phyloP scores from a whole-genome alignment of 53 echinoderm and acorn worm genomes.

The Crossaster papposus region DNA sequence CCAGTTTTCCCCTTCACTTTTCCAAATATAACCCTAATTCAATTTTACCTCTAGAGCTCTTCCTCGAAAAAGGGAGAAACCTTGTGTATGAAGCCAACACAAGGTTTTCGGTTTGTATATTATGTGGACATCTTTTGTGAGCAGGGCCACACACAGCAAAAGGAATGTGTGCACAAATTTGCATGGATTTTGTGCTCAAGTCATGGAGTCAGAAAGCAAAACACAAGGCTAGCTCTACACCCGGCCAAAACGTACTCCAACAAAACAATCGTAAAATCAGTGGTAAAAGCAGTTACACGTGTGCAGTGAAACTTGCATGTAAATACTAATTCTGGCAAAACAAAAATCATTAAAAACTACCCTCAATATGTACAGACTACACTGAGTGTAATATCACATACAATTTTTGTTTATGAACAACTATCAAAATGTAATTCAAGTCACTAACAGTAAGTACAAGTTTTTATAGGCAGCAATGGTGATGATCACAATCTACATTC shows the following conservation, averaged over 20 bases:
- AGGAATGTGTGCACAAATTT: slow-evolving; percentile 9
- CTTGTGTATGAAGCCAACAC: too few species aligned
- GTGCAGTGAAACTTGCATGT: not conserved
- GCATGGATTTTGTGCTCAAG: not conserved
- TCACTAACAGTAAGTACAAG: slow-evolving; percentile 54
- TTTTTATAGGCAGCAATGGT: slow-evolving; percentile 35
- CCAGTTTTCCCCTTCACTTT: too few species aligned
- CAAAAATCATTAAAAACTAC: not conserved
- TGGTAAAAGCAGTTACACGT: not conserved
- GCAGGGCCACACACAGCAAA: not conserved
- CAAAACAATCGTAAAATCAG: not conserved
- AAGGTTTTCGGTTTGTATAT: too few species aligned
- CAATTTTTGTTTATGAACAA: not conserved
- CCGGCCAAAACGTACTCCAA: not conserved
- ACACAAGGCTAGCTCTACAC: not conserved
- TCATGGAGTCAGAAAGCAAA: not conserved
- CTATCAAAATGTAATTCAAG: slow-evolving; percentile 11
- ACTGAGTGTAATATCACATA: not conserved
- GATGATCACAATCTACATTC: slow-evolving; percentile 17
- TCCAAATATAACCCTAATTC: too few species aligned
- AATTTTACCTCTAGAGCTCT: too few species aligned
- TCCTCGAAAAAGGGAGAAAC: too few species aligned
- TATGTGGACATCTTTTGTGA: too few species aligned
- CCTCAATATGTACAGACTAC: not conserved
- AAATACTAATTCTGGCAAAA: not conserved